Percentiles rank a stretch among this genome's conserved stretches.
Evolutionary conservation across 2,888 invertebrate genomes (phyloP).

Genomic region (Anoplius nigerrimus): DNA sequence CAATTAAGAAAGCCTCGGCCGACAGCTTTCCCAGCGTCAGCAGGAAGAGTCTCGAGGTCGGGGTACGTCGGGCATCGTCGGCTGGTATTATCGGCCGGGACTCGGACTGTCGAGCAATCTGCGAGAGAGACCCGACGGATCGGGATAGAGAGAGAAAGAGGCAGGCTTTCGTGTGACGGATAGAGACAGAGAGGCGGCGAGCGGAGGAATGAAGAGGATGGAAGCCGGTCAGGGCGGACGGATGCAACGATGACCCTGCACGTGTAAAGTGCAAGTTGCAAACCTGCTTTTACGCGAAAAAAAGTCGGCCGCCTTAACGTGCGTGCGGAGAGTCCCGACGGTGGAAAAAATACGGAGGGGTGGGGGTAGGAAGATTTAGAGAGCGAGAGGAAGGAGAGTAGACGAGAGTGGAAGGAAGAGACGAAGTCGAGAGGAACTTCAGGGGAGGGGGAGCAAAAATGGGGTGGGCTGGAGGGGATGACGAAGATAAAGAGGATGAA

Average conservation of each 20-base stretch:
- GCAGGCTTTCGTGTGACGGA: background rate
- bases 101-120: too few species aligned
- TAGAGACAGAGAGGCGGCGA: background rate
- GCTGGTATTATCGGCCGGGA: too few species aligned
- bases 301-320: conserved; percentile 31
- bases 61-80: too few species aligned
- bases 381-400: background rate
- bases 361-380: background rate
- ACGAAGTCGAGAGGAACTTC: too few species aligned
- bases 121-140: too few species aligned
- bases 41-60: too few species aligned
- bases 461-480: too few species aligned
- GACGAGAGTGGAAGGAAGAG: background rate
- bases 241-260: conserved; percentile 42
- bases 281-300: conserved; percentile 43
- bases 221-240: background rate
- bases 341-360: background rate
- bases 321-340: conserved; percentile 7
- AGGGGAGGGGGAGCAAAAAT: too few species aligned
- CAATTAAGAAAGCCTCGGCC: too few species aligned
- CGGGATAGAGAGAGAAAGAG: background rate
- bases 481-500: too few species aligned
- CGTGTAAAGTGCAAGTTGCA: conserved; percentile 41
- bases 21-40: too few species aligned
- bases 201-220: background rate